Evolutionary conservation across 2,797 vertebrate species (phyloP), one percentile per base, ranked within the genome.

Genomic region (Hozukius guyotensis): DNA sequence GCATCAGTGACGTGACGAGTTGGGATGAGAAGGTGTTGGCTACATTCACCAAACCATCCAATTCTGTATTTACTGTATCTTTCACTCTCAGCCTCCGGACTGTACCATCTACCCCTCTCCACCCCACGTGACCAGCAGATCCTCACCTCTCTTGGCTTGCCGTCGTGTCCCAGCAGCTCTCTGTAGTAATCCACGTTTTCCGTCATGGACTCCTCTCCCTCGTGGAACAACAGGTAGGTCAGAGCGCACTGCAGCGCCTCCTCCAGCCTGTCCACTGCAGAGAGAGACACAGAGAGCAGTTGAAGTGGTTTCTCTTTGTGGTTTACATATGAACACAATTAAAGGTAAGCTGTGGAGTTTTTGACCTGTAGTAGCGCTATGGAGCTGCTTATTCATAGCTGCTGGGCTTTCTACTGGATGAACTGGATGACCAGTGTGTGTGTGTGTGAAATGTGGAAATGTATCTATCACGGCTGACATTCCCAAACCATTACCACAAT

Each of bases 181-280:
- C 95, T 89, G 1, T 98, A 99, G 86, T 96, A 97, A 14, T 94
- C 93, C 61, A 95, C 95, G 0, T 99, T 99, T 52, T 99, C 97
- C 3, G 93, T 92, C 90, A 99, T 96, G 71, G 97, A 98, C 84
- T 97, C 96, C 0, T 98, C 97, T 0, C 94, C 96, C 0, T 98
- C 93, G 27, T 98, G 97, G 91, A 99, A 97, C 1, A 99, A 93
- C 65, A 99, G 96, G 89, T 98, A 99, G 62, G 97, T 95, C 84
- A 95, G 95, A 61, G 97, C 96, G 36, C 97, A 98, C 86, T 96
- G 94, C 82, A 99, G 82, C 1, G 98, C 97, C 89, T 97, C 97
- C 63, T 95, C 49, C 0, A 96, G 90, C 73, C 94, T 89, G 24
- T 95, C 92, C 2, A 95, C 98, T 99, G 89, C 46, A 83, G 13